Evolutionary conservation across 2,113 vertebrate genomes (phyloP).

Genomic region (Carettochelys insculpta): DNA sequence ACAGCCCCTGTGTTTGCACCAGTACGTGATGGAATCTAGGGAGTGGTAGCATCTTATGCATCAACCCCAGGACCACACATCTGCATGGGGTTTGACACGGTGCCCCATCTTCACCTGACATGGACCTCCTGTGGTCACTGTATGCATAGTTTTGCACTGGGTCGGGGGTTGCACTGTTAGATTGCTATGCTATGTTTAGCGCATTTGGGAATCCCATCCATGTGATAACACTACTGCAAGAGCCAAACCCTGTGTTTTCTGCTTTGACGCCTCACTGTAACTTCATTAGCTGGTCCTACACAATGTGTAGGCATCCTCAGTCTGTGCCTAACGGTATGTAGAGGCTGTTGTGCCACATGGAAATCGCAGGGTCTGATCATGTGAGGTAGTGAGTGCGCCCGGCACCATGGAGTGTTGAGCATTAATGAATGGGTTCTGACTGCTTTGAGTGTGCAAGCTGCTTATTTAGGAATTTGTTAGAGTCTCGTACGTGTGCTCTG

Average conservation of each 20-base stretch:
- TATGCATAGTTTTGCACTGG: no score
- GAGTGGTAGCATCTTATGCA: fast-evolving
- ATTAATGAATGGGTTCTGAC: neutral
- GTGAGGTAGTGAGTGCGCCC: neutral
- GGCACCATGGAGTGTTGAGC: neutral
- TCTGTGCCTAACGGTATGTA: fast-evolving
- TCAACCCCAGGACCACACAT: fast-evolving
- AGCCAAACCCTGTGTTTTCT: neutral
- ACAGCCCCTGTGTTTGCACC: neutral
- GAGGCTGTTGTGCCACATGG: neutral
- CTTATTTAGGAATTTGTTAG: neutral
- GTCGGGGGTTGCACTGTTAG: neutral
- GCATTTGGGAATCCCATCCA: neutral
- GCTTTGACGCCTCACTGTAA: neutral
- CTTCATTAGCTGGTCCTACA: neutral
- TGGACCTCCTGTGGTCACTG: no score
- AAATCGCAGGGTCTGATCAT: neutral
- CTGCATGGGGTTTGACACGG: fast-evolving
- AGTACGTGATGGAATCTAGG: neutral
- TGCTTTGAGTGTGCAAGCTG: neutral
- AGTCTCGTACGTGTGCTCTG: neutral
- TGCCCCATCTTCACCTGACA: neutral
- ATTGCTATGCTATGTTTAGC: neutral
- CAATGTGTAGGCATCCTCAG: neutral
- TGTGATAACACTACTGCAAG: neutral